Evolutionary conservation across 2,797 vertebrate genomes (phyloP).

Genomic region (Arrhamphus sclerolepis): DNA sequence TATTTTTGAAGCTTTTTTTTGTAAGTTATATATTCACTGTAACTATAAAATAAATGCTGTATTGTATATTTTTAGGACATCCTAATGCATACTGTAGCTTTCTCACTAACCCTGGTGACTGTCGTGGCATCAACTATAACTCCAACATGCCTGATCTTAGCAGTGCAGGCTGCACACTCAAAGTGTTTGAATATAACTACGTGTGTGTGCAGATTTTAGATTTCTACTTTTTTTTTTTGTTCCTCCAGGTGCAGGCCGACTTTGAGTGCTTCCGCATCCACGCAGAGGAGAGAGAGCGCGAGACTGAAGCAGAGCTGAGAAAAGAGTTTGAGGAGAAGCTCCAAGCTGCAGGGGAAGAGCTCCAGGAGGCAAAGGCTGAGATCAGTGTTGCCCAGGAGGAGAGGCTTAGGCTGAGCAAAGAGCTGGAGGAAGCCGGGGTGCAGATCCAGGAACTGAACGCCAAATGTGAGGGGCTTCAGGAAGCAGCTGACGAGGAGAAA

Average conservation of each 20-base stretch:
- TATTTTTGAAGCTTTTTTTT: no score
- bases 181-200: slow-evolving; percentile 24
- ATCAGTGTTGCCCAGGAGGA: slow-evolving; percentile 63
- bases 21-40: not conserved
- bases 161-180: slow-evolving; percentile 14
- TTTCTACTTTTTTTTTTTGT: not conserved
- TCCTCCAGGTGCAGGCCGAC: slow-evolving; percentile 74
- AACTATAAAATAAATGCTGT: not conserved
- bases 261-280: slow-evolving; percentile 77
- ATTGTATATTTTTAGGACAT: not conserved
- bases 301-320: slow-evolving; percentile 77
- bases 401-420: slow-evolving; percentile 61
- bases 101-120: not conserved
- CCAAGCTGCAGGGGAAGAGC: slow-evolving; percentile 73
- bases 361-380: slow-evolving; percentile 71
- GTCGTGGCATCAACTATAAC: not conserved
- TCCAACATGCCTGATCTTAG: not conserved
- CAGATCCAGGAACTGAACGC: slow-evolving; percentile 70
- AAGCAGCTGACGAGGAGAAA: slow-evolving; percentile 65
- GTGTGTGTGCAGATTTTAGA: not conserved
- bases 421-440: slow-evolving; percentile 72
- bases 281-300: slow-evolving; percentile 80
- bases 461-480: slow-evolving; percentile 71
- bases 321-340: slow-evolving; percentile 82
- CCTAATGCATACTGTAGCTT: not conserved